phyloP scores from a whole-genome alignment of 2,888 invertebrate genomes.

The Amphipoea lucens region DNA sequence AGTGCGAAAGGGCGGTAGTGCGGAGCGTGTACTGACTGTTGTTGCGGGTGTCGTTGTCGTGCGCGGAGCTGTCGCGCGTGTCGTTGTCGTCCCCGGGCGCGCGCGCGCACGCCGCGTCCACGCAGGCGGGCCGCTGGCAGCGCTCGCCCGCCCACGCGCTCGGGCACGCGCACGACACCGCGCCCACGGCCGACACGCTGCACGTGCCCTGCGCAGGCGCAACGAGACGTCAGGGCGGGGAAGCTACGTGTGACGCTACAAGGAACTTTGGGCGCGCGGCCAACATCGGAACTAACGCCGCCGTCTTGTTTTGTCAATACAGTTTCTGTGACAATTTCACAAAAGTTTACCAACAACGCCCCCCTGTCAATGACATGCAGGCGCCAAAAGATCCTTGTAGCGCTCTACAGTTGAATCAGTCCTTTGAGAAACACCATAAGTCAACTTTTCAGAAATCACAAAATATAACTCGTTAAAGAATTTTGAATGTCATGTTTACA shows the following conservation, averaged over 20 bases:
- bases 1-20: background rate
- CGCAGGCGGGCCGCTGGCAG: constrained; percentile 93
- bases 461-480: background rate
- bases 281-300: background rate
- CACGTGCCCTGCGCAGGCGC: constrained; percentile 76
- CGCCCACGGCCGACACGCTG: constrained; percentile 74
- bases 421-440: background rate
- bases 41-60: constrained; percentile 29
- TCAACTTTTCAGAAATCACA: background rate
- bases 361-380: background rate
- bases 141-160: constrained; percentile 92
- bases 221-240: background rate
- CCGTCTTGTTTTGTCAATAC: background rate
- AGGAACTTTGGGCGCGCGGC: background rate
- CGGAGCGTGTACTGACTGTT: constrained; percentile 26
- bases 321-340: background rate
- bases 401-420: background rate
- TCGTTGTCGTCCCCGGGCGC: constrained; percentile 46
- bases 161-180: constrained; percentile 91
- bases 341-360: background rate
- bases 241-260: background rate
- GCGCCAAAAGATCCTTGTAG: background rate
- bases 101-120: constrained; percentile 86
- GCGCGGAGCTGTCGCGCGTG: constrained; percentile 25
- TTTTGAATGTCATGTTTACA: background rate